Evolutionary conservation across 2,888 invertebrate genomes (phyloP).

Genomic region (Neoaliturus tenellus): DNA sequence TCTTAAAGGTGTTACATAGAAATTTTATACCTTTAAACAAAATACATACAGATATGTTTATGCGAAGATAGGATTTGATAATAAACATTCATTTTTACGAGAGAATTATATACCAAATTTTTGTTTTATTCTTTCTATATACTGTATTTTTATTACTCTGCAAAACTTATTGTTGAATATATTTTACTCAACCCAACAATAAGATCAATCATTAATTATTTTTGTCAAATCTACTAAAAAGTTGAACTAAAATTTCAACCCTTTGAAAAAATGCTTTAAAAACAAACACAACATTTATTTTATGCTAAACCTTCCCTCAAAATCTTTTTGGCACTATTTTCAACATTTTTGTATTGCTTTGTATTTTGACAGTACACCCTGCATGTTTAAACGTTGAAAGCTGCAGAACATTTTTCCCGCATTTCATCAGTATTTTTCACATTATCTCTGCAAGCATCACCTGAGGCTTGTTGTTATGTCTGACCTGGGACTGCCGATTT

Average conservation of each 20-base stretch:
- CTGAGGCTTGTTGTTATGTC: not conserved
- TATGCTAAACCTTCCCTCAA: not conserved
- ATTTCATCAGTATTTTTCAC: constrained; percentile 6
- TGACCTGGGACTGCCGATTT: constrained; percentile 14
- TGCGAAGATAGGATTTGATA: no score
- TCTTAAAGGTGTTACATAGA: no score
- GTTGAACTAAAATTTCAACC: not conserved
- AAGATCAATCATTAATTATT: not conserved
- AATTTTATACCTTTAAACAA: no score
- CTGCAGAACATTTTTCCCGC: not conserved
- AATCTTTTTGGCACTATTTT: not conserved
- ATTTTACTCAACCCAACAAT: no score
- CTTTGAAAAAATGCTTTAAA: not conserved
- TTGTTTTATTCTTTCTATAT: no score
- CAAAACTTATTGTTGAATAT: no score
- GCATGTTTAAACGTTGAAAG: not conserved
- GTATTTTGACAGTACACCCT: constrained; percentile 6
- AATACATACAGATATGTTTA: no score
- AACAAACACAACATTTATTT: not conserved
- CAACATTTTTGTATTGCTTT: not conserved
- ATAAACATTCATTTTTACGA: no score
- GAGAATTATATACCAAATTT: no score
- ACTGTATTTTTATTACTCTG: no score
- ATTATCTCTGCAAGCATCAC: not conserved
- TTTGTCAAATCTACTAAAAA: not conserved